Conservation (phyloP, 2,113 vertebrate genomes). For the Campylomormyrus tamandua region DNA sequence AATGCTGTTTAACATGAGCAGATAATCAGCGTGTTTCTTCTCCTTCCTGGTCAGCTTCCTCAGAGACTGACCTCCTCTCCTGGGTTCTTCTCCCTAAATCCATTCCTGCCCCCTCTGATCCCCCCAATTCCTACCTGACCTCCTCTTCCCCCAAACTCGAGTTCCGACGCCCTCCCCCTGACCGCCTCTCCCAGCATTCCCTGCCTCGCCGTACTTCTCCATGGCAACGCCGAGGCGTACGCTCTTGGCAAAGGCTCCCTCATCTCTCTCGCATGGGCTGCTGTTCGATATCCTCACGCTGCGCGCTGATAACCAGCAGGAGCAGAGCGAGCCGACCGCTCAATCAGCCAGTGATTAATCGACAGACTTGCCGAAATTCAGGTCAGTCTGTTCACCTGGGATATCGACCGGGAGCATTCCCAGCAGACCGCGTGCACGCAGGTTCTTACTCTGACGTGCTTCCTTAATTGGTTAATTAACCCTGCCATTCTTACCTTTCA, state of each 20-base stretch:
- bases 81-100: background rate
- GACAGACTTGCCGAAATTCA: background rate
- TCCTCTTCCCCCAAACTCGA: background rate
- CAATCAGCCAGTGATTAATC: background rate
- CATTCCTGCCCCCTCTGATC: background rate
- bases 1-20: background rate
- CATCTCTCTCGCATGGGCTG: too few relatives aligned
- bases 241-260: background rate
- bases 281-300: background rate
- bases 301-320: background rate
- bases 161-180: background rate
- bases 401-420: background rate
- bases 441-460: background rate
- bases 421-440: background rate
- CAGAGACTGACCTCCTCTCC: background rate
- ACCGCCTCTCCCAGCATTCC: background rate
- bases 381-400: background rate
- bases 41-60: background rate
- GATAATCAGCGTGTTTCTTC: background rate
- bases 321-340: background rate
- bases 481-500: background rate
- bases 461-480: constrained; percentile 3
- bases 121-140: background rate
- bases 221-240: background rate
- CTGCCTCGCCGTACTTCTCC: background rate